Conservation (phyloP, 2,888 invertebrate species). For the Drosophila basisetae region DNA sequence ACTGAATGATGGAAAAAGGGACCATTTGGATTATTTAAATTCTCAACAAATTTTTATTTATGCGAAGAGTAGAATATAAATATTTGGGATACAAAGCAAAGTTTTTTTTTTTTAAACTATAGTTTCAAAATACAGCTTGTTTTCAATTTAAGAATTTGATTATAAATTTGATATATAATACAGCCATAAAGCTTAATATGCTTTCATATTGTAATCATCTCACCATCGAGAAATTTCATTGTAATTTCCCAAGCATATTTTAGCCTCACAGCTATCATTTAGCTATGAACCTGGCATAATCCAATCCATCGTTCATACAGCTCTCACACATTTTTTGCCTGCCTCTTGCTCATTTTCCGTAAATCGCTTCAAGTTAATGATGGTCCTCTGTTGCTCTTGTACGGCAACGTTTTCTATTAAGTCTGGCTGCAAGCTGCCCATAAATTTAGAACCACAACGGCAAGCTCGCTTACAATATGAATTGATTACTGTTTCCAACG, state of each 20-base stretch:
- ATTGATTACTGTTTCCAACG: slow-evolving; percentile 66
- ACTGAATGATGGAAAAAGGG: background rate
- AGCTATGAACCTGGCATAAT: background rate
- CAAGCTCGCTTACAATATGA: slow-evolving; percentile 60
- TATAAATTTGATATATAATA: slow-evolving; percentile 1
- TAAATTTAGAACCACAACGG: slow-evolving; percentile 52
- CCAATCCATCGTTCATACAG: slow-evolving; percentile 26
- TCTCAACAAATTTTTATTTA: background rate
- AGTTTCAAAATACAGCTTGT: background rate
- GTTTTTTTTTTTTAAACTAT: background rate
- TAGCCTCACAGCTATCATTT: slow-evolving; percentile 41
- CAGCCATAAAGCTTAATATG: slow-evolving; percentile 8
- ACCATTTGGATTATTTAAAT: background rate
- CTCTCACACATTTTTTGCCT: slow-evolving; percentile 3
- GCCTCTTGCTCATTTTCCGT: slow-evolving; percentile 40
- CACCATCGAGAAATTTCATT: slow-evolving; percentile 47
- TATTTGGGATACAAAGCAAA: background rate
- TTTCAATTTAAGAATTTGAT: background rate
- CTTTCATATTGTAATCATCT: slow-evolving; percentile 33
- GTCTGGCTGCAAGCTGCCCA: slow-evolving; percentile 44
- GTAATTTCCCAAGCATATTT: slow-evolving; percentile 56
- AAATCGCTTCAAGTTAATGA: slow-evolving; percentile 57
- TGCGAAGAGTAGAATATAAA: background rate
- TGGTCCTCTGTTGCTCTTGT: slow-evolving; percentile 35
- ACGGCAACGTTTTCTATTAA: slow-evolving; percentile 31